Base-by-base conservation (phyloP, 2,113 vertebrate species). In the Agapornis roseicollis region DNA sequence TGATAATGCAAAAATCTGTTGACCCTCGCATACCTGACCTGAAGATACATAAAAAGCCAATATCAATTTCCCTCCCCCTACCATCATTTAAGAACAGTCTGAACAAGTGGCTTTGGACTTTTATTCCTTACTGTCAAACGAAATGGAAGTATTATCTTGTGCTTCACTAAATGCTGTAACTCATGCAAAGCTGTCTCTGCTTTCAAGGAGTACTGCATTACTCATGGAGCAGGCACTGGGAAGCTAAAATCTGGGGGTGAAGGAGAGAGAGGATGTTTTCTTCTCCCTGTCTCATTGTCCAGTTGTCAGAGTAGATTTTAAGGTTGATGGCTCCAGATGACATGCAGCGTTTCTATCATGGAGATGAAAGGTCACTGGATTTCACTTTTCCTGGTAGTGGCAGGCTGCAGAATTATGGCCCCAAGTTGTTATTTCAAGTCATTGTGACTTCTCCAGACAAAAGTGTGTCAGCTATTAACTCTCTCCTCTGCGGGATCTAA, bases 341-440 rank as follows among this genome's bases (percentile, higher is more conserved):
- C 80, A 71, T 0, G 1, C 90, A 92, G 92, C 76, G 79, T 95
- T 96, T 97, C 90, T 96, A 82, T 88, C 47, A 4, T 37, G 19
- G 76, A 92, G 88, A 94, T 74, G 92, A 89, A 97, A 96, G 96
- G 96, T 97, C 90, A 91, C 65, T 90, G 93, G 91, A 71, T 94
- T 94, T 96, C 87, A 78, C 5, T 3, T 94, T 96, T 89, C 96
- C 95, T 92, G 56, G 80, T 87, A 96, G 91, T 91, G 96, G 93
- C 94, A 97, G 95, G 88, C 73, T 6, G 11, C 77, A 69, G 90
- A 93, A 84, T 90, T 90, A 83, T 87, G 94, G 91, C 96, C 95
- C 63, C 56, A 1, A 97, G 93, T 91, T 83, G 80, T 94, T 97
- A 66, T 71, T 96, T 93, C 41, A 61, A 82, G 77, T 84, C 66